These are phyloP conservation scores for Notospermus geniculatus DNA, from an alignment of 1,140 invertebrate species.

Conservation along the genomic window DNA sequence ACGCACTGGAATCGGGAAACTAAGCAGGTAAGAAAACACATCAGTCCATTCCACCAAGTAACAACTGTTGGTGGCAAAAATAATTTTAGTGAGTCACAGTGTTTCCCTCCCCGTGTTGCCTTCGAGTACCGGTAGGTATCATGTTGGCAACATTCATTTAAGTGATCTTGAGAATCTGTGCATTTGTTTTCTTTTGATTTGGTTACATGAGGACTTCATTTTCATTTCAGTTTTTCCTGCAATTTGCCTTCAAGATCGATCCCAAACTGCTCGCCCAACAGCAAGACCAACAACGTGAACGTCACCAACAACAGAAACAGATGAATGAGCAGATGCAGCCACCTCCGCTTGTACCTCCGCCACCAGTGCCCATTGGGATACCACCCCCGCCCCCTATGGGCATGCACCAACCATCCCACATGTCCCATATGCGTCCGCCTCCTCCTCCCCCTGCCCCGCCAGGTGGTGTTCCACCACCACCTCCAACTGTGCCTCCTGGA, in stretches of 20 bases:
- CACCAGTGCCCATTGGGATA: constrained; percentile 37
- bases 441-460: constrained; percentile 34
- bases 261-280: constrained; percentile 20
- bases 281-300: constrained; percentile 5
- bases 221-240: constrained; percentile 89
- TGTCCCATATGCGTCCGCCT: constrained; percentile 42
- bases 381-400: constrained; percentile 33
- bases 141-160: neutral
- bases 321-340: constrained; percentile 63
- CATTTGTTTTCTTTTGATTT: no score
- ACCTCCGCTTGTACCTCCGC: constrained; percentile 38
- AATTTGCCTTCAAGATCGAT: constrained; percentile 68
- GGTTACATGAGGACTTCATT: no score
- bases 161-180: no score
- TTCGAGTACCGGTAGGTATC: neutral
- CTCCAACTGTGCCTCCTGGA: constrained; percentile 68
- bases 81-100: neutral
- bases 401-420: constrained; percentile 32
- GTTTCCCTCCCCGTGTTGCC: neutral
- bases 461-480: constrained; percentile 38
- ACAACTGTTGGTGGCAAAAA: neutral
- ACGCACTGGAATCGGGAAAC: constrained; percentile 98
- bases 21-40: constrained; percentile 64
- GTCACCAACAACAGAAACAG: constrained; percentile 14
- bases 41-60: neutral